Base-by-base conservation (phyloP, 2,113 vertebrate genomes). In the Cettia cetti region DNA sequence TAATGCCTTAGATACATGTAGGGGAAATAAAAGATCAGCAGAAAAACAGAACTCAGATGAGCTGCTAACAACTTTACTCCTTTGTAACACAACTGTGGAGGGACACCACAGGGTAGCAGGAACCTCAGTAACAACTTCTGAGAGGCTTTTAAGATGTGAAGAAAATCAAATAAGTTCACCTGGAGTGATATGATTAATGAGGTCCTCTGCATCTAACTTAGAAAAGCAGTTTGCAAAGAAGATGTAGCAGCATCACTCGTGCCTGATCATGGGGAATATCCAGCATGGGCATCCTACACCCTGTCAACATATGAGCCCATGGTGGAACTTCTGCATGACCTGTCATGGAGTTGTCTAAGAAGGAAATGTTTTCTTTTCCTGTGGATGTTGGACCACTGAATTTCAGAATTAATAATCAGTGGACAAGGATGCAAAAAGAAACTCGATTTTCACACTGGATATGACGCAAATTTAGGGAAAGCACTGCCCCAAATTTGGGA, bases 401-500 rank as follows among this genome's bases (percentile, higher is more conserved):
- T 59, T 74, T 45, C 40, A 60, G 44, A 60, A 70, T n/a, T 65
- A 60, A 3, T 44, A 40, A 9, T 49, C 33, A 27, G 22, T 13
- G 20, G 19, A 59, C 7, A 69, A 82, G 13, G 8, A 89, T 6
- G 22, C 8, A 82, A 69, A 82, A 64, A 60, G 3, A n/a, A 75
- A 10, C 4, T 50, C 56, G 11, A 50, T 6, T 75, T 79, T 82
- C 28, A 54, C 26, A 52, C 26, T 21, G 56, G 7, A 42, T 37
- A 27, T 60, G 50, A 75, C 23, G 45, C 6, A 82, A 74, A 56
- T 19, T 47, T 39, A 70, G 22, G 5, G 26, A 47, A 56, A 52
- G 0, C 5, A 40, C 4, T 47, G 23, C 6, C 14, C 4, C 10
- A 50, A 0, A 65, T 60, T 60, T 40, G 4, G 16, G 8, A 89